Evolutionary conservation across 2,797 vertebrate genomes (phyloP), one percentile per base, ranked within the genome.

Genomic region (Pterois miles): DNA sequence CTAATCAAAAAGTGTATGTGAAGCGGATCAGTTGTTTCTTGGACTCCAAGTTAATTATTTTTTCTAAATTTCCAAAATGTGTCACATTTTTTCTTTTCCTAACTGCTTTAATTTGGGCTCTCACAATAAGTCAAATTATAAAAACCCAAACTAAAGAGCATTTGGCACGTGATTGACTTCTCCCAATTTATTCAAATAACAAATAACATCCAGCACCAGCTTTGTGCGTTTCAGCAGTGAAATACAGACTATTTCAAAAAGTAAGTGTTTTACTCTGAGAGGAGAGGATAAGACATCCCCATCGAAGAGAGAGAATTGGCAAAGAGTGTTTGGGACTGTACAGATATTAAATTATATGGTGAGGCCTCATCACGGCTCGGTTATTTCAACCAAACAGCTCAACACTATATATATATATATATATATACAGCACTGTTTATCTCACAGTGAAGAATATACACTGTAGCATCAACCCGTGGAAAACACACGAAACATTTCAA

Each of bases 221-320:
- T 73, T 92, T 94, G 92, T 93, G 90, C 88, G 82, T 92, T 87
- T 76, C 86, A 91, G 89, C 89, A 81, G 76, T 81, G 65, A 89
- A 85, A 84, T 76, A 90, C 68, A 91, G 79, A 82, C 82, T 23
- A 63, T 76, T 43, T 81, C 11, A 64, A 43, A 68, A 48, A 18
- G 25, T 63, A 53, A 40, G 31, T 40, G 16, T 74, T 73, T 82
- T 31, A 70, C 25, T 72, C 52, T 13, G 52, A 80, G 50, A 85
- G 54, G 52, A 77, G 13, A 79, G 88, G 80, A 81, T 69, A 73
- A 87, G 82, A 86, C 54, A 70, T 69, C 53, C 66, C 36, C n/a
- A 14, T 53, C 16, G 62, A 82, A 76, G 79, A 86, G 46, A 84
- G 43, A 67, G 8, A 78, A 60, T 76, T 68, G 77, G 84, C 76